Percentiles rank a stretch among this genome's conserved stretches.
These are phyloP conservation scores for Ips typographus DNA, from an alignment of 1,140 invertebrate genomes.

Conservation along the genomic window DNA sequence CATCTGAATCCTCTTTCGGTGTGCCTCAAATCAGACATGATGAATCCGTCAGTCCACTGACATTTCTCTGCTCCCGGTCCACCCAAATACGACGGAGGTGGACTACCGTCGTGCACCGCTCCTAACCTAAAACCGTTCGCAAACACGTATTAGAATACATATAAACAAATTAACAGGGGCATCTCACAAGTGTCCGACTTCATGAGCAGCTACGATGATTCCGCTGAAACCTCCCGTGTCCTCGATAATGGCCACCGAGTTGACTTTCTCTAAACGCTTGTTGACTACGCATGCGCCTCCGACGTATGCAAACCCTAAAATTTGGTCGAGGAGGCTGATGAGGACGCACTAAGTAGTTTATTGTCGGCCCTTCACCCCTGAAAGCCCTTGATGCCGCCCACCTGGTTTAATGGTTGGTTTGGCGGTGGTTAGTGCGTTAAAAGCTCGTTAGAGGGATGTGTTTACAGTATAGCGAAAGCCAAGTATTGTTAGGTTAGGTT, in stretches of 20 bases:
- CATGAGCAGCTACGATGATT: slow-evolving; percentile 93
- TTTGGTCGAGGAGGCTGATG: not conserved
- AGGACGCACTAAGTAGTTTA: not conserved
- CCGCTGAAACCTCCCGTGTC: slow-evolving; percentile 95
- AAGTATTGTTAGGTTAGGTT: too few species aligned
- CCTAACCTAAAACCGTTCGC: slow-evolving; percentile 60
- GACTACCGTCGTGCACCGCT: slow-evolving; percentile 92
- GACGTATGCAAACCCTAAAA: slow-evolving; percentile 89
- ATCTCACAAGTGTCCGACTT: slow-evolving; percentile 95
- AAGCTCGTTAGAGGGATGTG: too few species aligned
- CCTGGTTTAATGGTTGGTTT: slow-evolving; percentile 2
- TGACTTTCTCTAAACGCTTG: slow-evolving; percentile 92
- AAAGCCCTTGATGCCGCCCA: not conserved
- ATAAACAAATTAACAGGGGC: not conserved
- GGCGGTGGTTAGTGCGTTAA: too few species aligned
- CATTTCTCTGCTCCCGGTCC: slow-evolving; percentile 94
- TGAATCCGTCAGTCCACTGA: slow-evolving; percentile 94
- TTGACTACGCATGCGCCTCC: slow-evolving; percentile 95
- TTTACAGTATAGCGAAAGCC: too few species aligned
- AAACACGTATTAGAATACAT: not conserved
- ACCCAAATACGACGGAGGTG: slow-evolving; percentile 89
- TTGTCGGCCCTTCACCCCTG: not conserved
- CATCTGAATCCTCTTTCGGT: slow-evolving; percentile 93
- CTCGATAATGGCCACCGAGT: slow-evolving; percentile 94
- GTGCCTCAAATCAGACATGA: slow-evolving; percentile 92